phyloP scores from a whole-genome alignment of 2,888 invertebrate genomes.

The Conops quadrifasciatus region DNA sequence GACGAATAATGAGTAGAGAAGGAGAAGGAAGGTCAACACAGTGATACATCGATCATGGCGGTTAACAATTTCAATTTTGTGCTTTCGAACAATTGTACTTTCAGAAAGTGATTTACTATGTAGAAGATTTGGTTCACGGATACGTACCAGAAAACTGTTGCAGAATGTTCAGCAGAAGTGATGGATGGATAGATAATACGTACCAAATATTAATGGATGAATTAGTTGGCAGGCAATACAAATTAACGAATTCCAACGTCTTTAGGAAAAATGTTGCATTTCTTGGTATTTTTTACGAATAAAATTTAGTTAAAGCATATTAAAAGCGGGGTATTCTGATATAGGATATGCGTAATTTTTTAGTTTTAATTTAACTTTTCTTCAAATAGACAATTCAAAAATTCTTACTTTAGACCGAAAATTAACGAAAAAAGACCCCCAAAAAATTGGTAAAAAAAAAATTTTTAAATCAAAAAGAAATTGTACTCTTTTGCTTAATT shows the following conservation, averaged over 20 bases:
- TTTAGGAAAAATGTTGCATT: constrained; percentile 32
- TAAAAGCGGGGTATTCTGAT: no score
- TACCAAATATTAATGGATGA: constrained; percentile 24
- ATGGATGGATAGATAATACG: constrained; percentile 17
- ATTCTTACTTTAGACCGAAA: no score
- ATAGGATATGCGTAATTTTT: no score
- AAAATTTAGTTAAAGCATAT: no score
- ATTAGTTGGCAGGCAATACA: background rate
- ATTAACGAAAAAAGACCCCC: no score
- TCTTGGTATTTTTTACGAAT: no score
- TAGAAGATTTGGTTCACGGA: background rate
- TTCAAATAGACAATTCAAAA: no score
- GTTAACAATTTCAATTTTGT: constrained; percentile 33
- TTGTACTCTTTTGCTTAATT: no score
- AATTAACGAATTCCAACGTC: constrained; percentile 4
- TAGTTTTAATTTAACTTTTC: no score
- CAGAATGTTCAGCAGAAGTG: background rate
- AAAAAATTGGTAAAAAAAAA: no score
- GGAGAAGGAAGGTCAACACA: constrained; percentile 6
- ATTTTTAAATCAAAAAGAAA: no score
- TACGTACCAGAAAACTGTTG: constrained; percentile 28
- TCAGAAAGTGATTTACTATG: constrained; percentile 31
- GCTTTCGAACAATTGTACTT: constrained; percentile 23
- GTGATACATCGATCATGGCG: background rate
- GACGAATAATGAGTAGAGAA: constrained; percentile 6